phyloP scores from a whole-genome alignment of 2,888 invertebrate species.

The Blera fallax region DNA sequence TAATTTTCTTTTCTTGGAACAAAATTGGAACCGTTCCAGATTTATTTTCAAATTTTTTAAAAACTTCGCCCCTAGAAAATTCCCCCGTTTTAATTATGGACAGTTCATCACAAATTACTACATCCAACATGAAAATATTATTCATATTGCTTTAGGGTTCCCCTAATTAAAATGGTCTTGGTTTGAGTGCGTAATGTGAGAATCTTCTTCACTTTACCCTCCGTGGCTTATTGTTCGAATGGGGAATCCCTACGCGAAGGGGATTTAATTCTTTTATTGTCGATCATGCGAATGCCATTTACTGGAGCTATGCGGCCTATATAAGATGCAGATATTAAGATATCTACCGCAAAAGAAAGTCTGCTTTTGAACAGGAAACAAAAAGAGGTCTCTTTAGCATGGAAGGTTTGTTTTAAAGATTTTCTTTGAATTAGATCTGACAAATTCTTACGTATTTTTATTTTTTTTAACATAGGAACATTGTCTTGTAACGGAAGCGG shows the following conservation, averaged over 20 bases:
- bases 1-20: background rate
- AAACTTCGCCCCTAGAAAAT: background rate
- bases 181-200: background rate
- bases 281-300: background rate
- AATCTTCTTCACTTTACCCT: background rate
- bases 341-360: background rate
- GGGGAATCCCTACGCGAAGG: background rate
- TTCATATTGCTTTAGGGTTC: background rate
- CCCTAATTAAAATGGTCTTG: background rate
- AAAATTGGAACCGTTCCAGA: background rate
- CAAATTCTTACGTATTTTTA: background rate
- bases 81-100: no score
- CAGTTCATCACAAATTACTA: background rate
- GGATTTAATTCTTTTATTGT: background rate
- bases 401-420: background rate
- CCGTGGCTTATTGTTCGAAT: background rate
- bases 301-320: background rate
- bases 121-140: background rate
- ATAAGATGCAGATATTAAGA: background rate
- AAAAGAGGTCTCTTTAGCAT: background rate
- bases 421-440: background rate
- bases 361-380: background rate
- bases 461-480: background rate
- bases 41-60: background rate
- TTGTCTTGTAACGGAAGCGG: constrained; percentile 11